Evolutionary conservation across 2,113 vertebrate genomes (phyloP).

Genomic region (Muntiacus reevesi): DNA sequence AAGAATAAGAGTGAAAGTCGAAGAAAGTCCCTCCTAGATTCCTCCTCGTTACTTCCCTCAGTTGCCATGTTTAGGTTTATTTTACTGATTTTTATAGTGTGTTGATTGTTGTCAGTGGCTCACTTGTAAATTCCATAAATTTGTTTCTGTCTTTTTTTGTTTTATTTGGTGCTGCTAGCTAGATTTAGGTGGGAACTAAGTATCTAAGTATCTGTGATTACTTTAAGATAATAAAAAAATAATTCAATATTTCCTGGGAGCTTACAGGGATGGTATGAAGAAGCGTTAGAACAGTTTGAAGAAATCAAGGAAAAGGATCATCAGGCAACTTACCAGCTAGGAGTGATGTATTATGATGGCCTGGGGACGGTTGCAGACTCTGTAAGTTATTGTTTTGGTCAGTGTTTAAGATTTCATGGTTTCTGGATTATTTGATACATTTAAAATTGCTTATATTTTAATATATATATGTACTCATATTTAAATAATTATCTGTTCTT

Average conservation of each 20-base stretch:
- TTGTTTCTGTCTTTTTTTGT: background rate
- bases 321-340: conserved; percentile 86
- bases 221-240: conserved; percentile 23
- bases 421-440: background rate
- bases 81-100: background rate
- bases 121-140: background rate
- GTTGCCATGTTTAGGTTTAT: background rate
- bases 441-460: conserved; percentile 8
- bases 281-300: conserved; percentile 83
- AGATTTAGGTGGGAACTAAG: background rate
- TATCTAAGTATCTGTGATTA: background rate
- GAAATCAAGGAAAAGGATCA: conserved; percentile 82
- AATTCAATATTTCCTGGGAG: conserved; percentile 13
- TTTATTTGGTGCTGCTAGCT: background rate
- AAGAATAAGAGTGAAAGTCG: background rate
- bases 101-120: background rate
- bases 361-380: conserved; percentile 79
- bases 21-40: background rate
- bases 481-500: background rate
- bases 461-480: background rate
- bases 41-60: background rate
- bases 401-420: background rate
- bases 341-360: conserved; percentile 89
- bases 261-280: conserved; percentile 81
- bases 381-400: conserved; percentile 76